A percentile compares a stretch with the other conserved stretches of the same genome.
Evolutionary conservation across 2,888 invertebrate genomes (phyloP).

Genomic region (Aspidiotus rigidus): DNA sequence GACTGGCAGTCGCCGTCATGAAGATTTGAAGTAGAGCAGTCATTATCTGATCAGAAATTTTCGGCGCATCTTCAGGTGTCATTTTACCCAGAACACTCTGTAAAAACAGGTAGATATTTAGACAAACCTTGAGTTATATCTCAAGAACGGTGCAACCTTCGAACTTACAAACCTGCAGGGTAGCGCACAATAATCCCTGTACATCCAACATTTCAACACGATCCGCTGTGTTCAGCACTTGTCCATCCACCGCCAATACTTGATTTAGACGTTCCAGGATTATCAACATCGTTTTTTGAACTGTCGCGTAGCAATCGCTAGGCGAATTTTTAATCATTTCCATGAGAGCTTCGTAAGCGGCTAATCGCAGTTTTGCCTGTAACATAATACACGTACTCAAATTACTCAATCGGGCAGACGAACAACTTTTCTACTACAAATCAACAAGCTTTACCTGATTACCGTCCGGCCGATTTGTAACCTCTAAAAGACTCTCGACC

Average conservation of each 20-base stretch:
- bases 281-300: conserved; percentile 92
- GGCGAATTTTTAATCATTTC: conserved; percentile 99
- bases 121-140: background rate
- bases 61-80: conserved; percentile 84
- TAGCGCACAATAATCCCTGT: conserved; percentile 93
- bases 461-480: conserved; percentile 89
- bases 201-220: conserved; percentile 90
- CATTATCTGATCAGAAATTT: conserved; percentile 96
- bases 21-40: conserved; percentile 91
- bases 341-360: conserved; percentile 98
- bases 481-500: conserved; percentile 78
- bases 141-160: background rate
- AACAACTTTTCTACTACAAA: background rate
- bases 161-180: conserved; percentile 53
- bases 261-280: conserved; percentile 87
- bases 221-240: conserved; percentile 74
- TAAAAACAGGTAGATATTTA: background rate
- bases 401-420: too few relatives aligned
- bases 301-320: conserved; percentile 88
- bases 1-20: conserved; percentile 66
- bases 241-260: conserved; percentile 88
- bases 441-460: conserved; percentile 46
- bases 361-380: conserved; percentile 82
- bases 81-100: conserved; percentile 89
- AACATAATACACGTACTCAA: conserved; percentile 8